Conservation (phyloP, 1,140 invertebrate species). For the Agrypnia vestita region DNA sequence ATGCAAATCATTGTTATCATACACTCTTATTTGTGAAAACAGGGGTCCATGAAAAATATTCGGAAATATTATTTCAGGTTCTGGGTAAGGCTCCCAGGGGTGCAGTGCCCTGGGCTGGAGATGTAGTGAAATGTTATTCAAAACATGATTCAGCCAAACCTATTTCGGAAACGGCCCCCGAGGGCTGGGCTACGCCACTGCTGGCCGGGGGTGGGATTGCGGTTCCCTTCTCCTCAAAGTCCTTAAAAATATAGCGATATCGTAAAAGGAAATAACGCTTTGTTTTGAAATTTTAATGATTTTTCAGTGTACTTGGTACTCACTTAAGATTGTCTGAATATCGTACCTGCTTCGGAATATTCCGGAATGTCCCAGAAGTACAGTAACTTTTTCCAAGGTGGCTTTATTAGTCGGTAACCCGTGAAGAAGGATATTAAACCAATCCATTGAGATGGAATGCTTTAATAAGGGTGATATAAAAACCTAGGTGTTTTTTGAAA, state of each 20-base stretch:
- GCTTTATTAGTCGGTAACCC: too few relatives aligned
- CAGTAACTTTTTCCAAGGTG: too few relatives aligned
- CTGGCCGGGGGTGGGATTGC: background rate
- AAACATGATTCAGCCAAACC: constrained; percentile 61
- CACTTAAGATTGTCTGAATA: too few relatives aligned
- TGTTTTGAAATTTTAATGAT: background rate
- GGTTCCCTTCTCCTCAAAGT: background rate
- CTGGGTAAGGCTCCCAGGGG: constrained; percentile 42
- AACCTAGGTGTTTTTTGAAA: too few relatives aligned
- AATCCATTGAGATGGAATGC: too few relatives aligned
- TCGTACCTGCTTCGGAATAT: too few relatives aligned
- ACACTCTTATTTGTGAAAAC: background rate
- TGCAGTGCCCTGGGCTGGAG: constrained; percentile 49
- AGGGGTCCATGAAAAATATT: constrained; percentile 30
- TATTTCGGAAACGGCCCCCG: constrained; percentile 59
- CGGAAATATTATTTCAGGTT: constrained; percentile 38
- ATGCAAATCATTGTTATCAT: constrained; percentile 36
- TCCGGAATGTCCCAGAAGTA: too few relatives aligned
- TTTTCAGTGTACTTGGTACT: too few relatives aligned
- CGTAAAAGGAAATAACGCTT: background rate
- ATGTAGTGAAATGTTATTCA: constrained; percentile 62
- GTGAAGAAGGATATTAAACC: too few relatives aligned
- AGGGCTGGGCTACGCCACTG: constrained; percentile 31
- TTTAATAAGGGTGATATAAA: too few relatives aligned
- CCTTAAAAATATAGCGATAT: constrained; percentile 9